Evolutionary conservation across 1,140 invertebrate genomes (phyloP), one percentile per base, ranked within the genome.

Genomic region (Sesamia nonagrioides): DNA sequence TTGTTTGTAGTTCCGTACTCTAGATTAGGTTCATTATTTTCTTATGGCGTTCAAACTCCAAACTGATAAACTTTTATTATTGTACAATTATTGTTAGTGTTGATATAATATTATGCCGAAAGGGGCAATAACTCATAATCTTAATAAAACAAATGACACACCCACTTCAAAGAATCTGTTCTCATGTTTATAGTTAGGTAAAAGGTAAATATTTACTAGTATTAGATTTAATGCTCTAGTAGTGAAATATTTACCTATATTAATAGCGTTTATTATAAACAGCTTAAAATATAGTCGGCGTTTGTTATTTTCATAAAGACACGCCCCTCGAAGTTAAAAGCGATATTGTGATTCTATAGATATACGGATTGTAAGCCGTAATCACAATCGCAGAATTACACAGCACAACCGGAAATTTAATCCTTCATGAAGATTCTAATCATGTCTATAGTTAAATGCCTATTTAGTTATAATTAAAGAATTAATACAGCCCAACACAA

Each of bases 61-160:
- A 33, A 48, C 66, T 33, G 66, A 69, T 69, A 69, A 66, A 21
- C 21, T 69, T 17, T n/a, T 69, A 50, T 69, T 69, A 69, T 50
- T 69, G 42, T 50, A 48, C 1, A 50, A 69, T 40, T 18, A 66
- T 63, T 40, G 37, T 42, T 18, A 18, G 61, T 42, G 6, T 13
- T 69, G 63, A 48, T 69, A 50, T 50, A 50, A 69, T 35, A 35
- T 33, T 13, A 18, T n/a, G 66, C 27, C 18, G 42, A 50, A 48
- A 15, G 21, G 42, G 42, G 66, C 42, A 48, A 61, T 37, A 35
- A 61, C 35, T 61, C 21, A 48, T 13, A 33, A 69, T 50, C 66
- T 33, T 69, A 69, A 17, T 27, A 42, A 66, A 45, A 68, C 63
- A 48, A 61, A 40, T n/a, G 66, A 69, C 66, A 69, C 66, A 69